phyloP scores from a whole-genome alignment of 2,797 vertebrate species.

The Myripristis murdjan region DNA sequence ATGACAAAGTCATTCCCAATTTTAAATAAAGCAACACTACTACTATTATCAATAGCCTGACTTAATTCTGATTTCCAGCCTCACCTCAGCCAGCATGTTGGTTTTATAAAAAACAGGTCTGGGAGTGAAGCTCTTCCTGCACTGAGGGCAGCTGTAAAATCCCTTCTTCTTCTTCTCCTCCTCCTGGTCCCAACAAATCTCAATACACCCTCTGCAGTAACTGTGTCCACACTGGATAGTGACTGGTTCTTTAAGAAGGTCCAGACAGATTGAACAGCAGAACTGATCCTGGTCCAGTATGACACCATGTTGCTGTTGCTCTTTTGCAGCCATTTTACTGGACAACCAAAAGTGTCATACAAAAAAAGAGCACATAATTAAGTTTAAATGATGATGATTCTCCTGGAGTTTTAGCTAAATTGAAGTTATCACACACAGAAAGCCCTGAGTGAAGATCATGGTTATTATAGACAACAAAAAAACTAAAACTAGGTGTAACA shows the following conservation, averaged over 20 bases:
- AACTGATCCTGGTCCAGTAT: conserved; percentile 14
- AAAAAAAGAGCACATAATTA: too few species aligned
- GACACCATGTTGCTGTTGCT: background rate
- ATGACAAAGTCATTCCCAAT: too few species aligned
- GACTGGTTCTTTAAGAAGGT: conserved; percentile 6
- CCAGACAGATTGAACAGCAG: conserved; percentile 34
- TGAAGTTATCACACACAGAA: too few species aligned
- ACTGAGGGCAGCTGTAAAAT: conserved; percentile 30
- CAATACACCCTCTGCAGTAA: conserved; percentile 23
- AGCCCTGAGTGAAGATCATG: too few species aligned
- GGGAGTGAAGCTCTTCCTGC: conserved; percentile 5
- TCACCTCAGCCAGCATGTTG: conserved; percentile 54
- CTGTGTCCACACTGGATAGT: conserved; percentile 36
- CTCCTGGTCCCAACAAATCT: conserved; percentile 18
- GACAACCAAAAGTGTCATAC: too few species aligned
- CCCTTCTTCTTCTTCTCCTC: too few species aligned
- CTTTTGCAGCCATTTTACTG: conserved; percentile 18
- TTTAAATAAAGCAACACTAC: too few species aligned
- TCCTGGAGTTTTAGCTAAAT: too few species aligned
- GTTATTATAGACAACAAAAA: too few species aligned
- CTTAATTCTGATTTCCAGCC: background rate
- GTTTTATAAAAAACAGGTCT: conserved; percentile 39
- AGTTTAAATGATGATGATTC: too few species aligned
- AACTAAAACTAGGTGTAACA: too few species aligned
- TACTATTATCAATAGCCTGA: too few species aligned